Evolutionary conservation across 2,113 vertebrate genomes (phyloP).

Genomic region (Rhinolophus sinicus): DNA sequence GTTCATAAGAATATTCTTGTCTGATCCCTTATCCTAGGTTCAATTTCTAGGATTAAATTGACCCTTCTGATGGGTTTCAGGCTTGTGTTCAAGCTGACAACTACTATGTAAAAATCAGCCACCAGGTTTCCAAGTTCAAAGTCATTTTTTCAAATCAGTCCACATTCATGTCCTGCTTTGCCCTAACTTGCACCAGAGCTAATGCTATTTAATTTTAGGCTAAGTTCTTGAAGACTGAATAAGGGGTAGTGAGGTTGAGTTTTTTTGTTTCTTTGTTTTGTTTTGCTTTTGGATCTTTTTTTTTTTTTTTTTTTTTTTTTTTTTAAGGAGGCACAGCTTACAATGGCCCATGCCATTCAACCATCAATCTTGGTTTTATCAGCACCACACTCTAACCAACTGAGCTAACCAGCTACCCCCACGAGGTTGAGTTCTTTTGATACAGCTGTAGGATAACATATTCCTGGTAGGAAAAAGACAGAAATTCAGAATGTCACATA

Average conservation of each 20-base stretch:
- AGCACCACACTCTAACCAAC: too few species aligned
- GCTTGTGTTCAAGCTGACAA: not conserved
- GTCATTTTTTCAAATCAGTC: not conserved
- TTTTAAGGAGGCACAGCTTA: too few species aligned
- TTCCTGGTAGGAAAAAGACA: not conserved
- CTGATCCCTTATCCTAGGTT: not conserved
- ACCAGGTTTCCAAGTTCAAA: not conserved
- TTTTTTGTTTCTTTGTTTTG: not conserved
- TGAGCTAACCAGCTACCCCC: too few species aligned
- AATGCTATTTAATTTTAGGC: not conserved
- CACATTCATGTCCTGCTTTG: not conserved
- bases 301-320: too few species aligned
- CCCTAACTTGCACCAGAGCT: not conserved
- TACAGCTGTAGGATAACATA: not conserved
- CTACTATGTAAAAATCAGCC: not conserved
- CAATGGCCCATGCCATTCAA: too few species aligned
- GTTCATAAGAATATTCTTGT: not conserved
- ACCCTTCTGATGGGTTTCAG: not conserved
- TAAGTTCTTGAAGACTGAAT: not conserved
- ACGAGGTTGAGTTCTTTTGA: not conserved
- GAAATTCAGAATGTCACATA: not conserved
- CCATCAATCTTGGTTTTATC: too few species aligned
- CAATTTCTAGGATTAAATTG: not conserved
- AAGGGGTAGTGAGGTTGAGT: not conserved
- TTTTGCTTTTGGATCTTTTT: too few species aligned